Percentiles rank a stretch among this genome's conserved stretches.
These are phyloP conservation scores for Axea sp. DNA, from an alignment of 2,888 invertebrate species.

Conservation along the genomic window DNA sequence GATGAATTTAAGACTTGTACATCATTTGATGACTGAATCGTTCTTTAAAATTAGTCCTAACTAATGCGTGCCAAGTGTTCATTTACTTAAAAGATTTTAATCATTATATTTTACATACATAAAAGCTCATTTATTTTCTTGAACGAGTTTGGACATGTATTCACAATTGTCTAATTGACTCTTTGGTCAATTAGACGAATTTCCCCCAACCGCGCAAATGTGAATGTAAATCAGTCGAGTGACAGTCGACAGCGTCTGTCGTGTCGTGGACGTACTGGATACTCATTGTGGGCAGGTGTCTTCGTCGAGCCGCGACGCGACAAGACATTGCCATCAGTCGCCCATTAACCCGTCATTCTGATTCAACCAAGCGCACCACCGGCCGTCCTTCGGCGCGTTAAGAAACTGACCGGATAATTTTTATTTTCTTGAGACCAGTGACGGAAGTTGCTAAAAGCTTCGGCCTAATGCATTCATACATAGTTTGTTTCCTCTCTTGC, in stretches of 20 bases:
- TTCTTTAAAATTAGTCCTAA: too few relatives aligned
- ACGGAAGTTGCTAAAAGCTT: conserved; percentile 56
- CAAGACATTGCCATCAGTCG: conserved; percentile 79
- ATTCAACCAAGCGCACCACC: conserved; percentile 47
- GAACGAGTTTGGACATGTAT: background rate
- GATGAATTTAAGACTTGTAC: too few relatives aligned
- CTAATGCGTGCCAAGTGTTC: too few relatives aligned
- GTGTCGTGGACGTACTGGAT: conserved; percentile 63
- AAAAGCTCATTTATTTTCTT: too few relatives aligned
- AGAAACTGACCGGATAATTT: conserved; percentile 57
- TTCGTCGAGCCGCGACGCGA: conserved; percentile 76
- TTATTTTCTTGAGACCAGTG: conserved; percentile 21
- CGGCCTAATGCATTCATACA: conserved; percentile 40
- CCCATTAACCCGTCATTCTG: conserved; percentile 72
- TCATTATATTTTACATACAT: too few relatives aligned
- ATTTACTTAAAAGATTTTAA: too few relatives aligned
- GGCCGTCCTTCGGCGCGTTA: conserved; percentile 44
- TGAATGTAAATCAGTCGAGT: conserved; percentile 68
- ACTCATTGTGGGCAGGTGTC: conserved; percentile 75
- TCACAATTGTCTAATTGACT: conserved; percentile 5
- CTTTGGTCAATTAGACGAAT: conserved; percentile 63
- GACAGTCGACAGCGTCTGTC: conserved; percentile 47
- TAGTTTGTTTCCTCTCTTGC: conserved; percentile 40
- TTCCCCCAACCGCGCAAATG: conserved; percentile 52
- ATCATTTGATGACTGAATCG: too few relatives aligned